Conservation (phyloP, 2,888 invertebrate genomes). For the Acanthococcus lagerstroemiae region DNA sequence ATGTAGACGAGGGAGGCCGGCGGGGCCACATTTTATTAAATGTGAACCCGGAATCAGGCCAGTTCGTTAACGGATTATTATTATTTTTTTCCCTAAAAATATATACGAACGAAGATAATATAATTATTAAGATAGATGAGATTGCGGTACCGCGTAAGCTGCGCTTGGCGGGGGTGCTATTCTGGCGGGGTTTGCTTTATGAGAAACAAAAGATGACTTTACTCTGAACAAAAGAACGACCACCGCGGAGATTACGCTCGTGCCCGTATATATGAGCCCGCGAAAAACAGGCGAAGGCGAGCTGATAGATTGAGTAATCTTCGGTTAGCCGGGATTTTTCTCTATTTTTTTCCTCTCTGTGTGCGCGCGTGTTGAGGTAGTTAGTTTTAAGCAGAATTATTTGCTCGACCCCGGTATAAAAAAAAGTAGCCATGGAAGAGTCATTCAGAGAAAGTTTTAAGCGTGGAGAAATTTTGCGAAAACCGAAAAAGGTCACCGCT, state of each 20-base stretch:
- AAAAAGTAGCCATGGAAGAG: too few species aligned
- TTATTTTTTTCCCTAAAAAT: conserved; percentile 20
- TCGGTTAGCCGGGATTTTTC: background rate
- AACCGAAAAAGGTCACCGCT: too few species aligned
- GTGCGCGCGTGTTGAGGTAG: background rate
- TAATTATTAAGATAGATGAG: conserved; percentile 31
- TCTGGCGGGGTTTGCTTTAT: conserved; percentile 25
- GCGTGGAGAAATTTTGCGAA: too few species aligned
- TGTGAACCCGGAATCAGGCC: conserved; percentile 25
- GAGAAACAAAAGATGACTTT: conserved; percentile 29
- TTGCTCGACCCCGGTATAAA: too few species aligned
- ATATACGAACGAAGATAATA: conserved; percentile 30
- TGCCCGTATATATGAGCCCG: background rate
- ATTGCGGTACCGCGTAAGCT: conserved; percentile 24
- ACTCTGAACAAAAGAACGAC: conserved; percentile 27
- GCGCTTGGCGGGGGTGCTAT: conserved; percentile 17
- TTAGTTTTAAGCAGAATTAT: background rate
- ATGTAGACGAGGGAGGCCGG: background rate
- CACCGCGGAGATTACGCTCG: conserved; percentile 28
- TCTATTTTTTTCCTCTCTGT: background rate
- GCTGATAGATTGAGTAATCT: conserved; percentile 25
- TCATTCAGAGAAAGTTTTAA: too few species aligned
- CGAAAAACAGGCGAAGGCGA: background rate
- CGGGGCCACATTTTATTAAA: conserved; percentile 25
- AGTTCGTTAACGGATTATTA: conserved; percentile 31